Evolutionary conservation across 2,888 invertebrate species (phyloP).

Genomic region (Scaptodrosophila latifasciaeformis): DNA sequence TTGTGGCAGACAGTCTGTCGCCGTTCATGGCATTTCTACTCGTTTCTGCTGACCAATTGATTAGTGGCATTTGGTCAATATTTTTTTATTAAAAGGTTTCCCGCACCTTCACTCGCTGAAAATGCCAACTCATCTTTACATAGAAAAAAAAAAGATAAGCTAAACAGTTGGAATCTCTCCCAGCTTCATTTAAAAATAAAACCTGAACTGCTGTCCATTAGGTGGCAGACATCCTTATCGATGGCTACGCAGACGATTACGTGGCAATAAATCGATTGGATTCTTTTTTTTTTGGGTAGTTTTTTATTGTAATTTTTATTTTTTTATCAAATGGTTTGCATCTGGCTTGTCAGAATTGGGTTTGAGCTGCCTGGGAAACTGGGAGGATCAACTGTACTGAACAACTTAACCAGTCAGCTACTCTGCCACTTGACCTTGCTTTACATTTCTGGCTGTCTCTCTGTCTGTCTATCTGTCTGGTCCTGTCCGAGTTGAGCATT

Average conservation of each 20-base stretch:
- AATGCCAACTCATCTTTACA: constrained; percentile 50
- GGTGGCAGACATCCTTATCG: constrained; percentile 45
- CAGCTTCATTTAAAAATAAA: constrained; percentile 33
- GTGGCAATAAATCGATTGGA: constrained; percentile 28
- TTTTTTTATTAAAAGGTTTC: background rate
- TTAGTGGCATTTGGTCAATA: constrained; percentile 18
- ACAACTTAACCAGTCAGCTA: background rate
- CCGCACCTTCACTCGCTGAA: constrained; percentile 4
- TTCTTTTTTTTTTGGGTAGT: too few species aligned
- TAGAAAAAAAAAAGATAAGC: constrained; percentile 21
- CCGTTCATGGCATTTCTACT: background rate
- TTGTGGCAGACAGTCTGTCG: constrained; percentile 44
- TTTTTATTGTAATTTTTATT: background rate
- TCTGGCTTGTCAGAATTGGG: background rate
- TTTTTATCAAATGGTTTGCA: background rate
- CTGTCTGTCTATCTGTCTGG: constrained; percentile 21
- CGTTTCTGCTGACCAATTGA: constrained; percentile 30
- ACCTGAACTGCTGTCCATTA: constrained; percentile 36
- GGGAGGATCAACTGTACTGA: constrained; percentile 26
- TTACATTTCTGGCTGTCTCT: constrained; percentile 10
- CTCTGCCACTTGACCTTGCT: constrained; percentile 27
- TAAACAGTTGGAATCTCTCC: constrained; percentile 52
- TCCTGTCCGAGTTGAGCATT: constrained; percentile 38
- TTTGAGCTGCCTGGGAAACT: constrained; percentile 36
- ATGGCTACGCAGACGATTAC: constrained; percentile 48